Conservation (phyloP, 2,113 vertebrate species). For the Cepphus grylle region DNA sequence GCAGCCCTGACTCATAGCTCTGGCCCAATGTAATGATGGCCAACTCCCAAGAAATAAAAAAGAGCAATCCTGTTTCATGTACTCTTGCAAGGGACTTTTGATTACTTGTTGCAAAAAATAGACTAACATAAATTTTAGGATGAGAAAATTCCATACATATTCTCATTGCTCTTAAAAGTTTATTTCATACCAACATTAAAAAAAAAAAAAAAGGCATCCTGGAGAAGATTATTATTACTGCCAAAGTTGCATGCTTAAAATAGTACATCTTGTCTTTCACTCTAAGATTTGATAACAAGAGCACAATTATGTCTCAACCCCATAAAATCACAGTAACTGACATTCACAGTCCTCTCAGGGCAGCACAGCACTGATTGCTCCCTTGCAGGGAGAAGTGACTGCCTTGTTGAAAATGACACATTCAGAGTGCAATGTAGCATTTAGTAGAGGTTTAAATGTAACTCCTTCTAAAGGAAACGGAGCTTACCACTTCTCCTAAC, state of each 20-base stretch:
- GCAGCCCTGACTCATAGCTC: slow-evolving; percentile 50
- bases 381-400: not conserved
- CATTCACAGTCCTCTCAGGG: not conserved
- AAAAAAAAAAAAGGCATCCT: not conserved
- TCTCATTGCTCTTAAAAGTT: not conserved
- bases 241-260: not conserved
- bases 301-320: not conserved
- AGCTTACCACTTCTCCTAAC: not conserved
- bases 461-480: not conserved
- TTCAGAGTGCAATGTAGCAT: not conserved
- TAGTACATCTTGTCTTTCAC: not conserved
- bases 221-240: not conserved
- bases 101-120: not conserved
- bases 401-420: not conserved
- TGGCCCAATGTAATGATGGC: slow-evolving; percentile 15
- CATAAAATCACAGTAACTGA: not conserved
- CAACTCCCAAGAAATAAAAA: slow-evolving; percentile 28
- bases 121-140: not conserved
- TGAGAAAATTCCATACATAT: not conserved
- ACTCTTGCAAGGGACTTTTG: not conserved
- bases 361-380: not conserved
- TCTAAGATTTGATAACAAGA: not conserved
- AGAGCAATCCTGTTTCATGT: slow-evolving; percentile 1
- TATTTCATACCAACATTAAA: not conserved
- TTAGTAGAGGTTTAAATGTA: not conserved